These are phyloP conservation scores for Trichogramma evanescens DNA, from an alignment of 2,888 invertebrate genomes.

Conservation along the genomic window DNA sequence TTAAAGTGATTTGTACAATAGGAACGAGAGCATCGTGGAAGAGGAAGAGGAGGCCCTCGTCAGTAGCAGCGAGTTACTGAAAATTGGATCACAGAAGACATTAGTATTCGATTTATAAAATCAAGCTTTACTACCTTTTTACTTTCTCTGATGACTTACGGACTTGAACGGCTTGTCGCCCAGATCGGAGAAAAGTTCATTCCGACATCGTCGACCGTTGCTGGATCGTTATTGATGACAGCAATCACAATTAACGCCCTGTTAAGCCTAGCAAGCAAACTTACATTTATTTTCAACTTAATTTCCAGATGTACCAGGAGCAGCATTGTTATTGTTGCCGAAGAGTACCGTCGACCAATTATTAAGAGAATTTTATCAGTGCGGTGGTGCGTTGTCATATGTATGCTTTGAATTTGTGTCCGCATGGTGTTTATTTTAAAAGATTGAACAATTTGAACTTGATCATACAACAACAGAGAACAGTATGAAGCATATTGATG, in stretches of 20 bases:
- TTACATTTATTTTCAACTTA: slow-evolving; percentile 28
- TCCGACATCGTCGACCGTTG: slow-evolving; percentile 30
- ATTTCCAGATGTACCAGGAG: slow-evolving; percentile 18
- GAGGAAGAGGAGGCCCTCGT: slow-evolving; percentile 41
- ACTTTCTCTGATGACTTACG: slow-evolving; percentile 34
- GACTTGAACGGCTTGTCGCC: slow-evolving; percentile 29
- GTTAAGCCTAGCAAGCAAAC: slow-evolving; percentile 37
- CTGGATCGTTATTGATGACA: slow-evolving; percentile 13
- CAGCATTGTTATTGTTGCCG: slow-evolving; percentile 5
- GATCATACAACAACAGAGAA: slow-evolving; percentile 18
- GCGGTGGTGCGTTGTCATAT: slow-evolving; percentile 20
- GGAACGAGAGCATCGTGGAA: slow-evolving; percentile 37
- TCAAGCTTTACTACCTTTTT: slow-evolving; percentile 26
- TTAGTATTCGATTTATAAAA: slow-evolving; percentile 23
- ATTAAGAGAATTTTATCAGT: slow-evolving; percentile 18
- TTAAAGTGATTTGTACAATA: slow-evolving; percentile 25
- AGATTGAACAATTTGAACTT: slow-evolving; percentile 38
- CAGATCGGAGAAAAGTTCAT: slow-evolving; percentile 23
- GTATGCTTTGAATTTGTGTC: slow-evolving; percentile 22
- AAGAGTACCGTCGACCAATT: slow-evolving; percentile 12
- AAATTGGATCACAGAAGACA: slow-evolving; percentile 26
- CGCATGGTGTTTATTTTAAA: slow-evolving; percentile 36
- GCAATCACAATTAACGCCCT: slow-evolving; percentile 39
- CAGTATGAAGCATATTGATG: slow-evolving; percentile 3
- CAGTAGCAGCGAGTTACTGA: slow-evolving; percentile 43